Evolutionary conservation across 1,140 invertebrate genomes (phyloP).

Genomic region (Metopolophium dirhodum): DNA sequence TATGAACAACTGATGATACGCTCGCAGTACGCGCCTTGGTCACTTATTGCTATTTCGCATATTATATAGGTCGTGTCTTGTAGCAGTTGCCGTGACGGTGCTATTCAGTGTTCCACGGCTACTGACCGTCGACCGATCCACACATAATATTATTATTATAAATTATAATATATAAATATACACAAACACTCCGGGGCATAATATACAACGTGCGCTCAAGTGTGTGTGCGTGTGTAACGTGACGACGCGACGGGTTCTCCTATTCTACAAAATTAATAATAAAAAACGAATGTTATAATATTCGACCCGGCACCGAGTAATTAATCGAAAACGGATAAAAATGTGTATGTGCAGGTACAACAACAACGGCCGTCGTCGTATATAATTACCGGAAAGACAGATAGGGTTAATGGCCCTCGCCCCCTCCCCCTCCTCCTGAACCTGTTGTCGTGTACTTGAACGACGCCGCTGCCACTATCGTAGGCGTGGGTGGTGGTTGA

Average conservation of each 20-base stretch:
- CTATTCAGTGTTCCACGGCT: not conserved
- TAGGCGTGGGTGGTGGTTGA: not conserved
- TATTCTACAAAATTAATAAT: slow-evolving; percentile 1
- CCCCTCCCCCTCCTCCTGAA: no score
- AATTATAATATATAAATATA: not conserved
- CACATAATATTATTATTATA: slow-evolving; percentile 18
- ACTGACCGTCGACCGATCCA: slow-evolving; percentile 1
- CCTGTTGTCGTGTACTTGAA: not conserved
- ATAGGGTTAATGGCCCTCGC: not conserved
- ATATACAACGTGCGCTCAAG: not conserved
- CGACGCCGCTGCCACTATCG: not conserved
- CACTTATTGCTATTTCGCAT: not conserved
- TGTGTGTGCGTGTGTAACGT: not conserved
- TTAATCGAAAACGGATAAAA: slow-evolving; percentile 23
- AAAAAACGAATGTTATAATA: not conserved
- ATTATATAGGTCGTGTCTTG: not conserved
- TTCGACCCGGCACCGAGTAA: not conserved
- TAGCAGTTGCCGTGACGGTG: not conserved
- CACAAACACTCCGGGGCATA: not conserved
- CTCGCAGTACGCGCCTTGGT: not conserved
- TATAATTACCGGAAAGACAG: slow-evolving; percentile 10
- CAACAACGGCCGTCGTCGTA: not conserved
- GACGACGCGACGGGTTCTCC: not conserved
- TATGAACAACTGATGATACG: not conserved
- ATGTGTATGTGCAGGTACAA: not conserved